A percentile compares a stretch with the other conserved stretches of the same genome.
These are phyloP conservation scores for Trididemnum nubilum DNA, from an alignment of 23 tunicate genomes.

Conservation along the genomic window DNA sequence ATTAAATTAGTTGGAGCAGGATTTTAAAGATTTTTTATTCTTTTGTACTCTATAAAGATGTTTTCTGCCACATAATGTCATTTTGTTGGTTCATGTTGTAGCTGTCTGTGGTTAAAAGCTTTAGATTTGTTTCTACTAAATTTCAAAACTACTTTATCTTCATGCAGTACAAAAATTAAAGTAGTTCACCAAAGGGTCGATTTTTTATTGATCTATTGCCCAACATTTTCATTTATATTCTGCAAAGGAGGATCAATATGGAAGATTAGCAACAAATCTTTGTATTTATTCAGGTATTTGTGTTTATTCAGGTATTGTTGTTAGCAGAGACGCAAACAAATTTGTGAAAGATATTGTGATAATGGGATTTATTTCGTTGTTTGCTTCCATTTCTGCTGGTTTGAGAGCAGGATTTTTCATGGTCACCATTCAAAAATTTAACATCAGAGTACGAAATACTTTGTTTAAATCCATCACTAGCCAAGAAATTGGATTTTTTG, in stretches of 20 bases:
- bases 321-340: conserved; percentile 3
- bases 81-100: neutral
- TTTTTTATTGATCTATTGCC: too few species aligned
- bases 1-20: too few species aligned
- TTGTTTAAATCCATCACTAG: conserved; percentile 54
- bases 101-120: too few species aligned
- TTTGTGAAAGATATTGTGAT: conserved; percentile 54
- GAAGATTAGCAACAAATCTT: too few species aligned
- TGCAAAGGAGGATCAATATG: too few species aligned
- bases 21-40: too few species aligned
- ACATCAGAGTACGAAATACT: conserved; percentile 65
- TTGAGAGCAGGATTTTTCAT: conserved; percentile 57
- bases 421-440: conserved; percentile 47
- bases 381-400: conserved; percentile 67
- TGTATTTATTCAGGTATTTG: too few species aligned
- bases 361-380: conserved; percentile 64
- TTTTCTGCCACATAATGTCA: neutral
- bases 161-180: too few species aligned
- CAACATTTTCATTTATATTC: too few species aligned
- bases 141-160: too few species aligned
- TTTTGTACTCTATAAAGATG: neutral
- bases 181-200: too few species aligned
- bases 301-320: conserved; percentile 63
- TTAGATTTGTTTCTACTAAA: too few species aligned
- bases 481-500: conserved; percentile 89